phyloP scores from a whole-genome alignment of 2,113 vertebrate genomes.

The Naja naja region DNA sequence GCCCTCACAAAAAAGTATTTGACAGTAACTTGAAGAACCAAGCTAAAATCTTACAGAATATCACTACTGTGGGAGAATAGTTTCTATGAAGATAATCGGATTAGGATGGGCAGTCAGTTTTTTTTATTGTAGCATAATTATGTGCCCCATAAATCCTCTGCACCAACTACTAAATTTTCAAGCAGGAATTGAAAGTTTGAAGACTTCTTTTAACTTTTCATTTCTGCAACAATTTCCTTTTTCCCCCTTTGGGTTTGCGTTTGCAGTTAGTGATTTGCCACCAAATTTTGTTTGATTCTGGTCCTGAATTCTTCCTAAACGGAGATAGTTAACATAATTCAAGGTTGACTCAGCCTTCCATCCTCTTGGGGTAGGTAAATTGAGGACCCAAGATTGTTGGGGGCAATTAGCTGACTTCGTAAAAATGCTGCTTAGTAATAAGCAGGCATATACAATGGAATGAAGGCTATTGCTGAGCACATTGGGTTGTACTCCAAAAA shows the following conservation, averaged over 20 bases:
- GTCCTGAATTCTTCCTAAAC: neutral
- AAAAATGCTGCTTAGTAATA: no score
- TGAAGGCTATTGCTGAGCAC: no score
- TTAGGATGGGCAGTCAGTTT: neutral
- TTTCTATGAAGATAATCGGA: neutral
- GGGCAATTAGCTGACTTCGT: no score
- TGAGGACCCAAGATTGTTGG: no score
- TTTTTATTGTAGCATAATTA: neutral
- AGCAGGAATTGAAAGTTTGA: neutral
- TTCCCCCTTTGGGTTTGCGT: neutral
- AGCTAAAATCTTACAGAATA: neutral
- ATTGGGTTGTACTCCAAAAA: no score
- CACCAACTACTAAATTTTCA: neutral
- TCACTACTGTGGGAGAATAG: neutral
- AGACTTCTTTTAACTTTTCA: neutral
- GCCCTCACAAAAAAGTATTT: neutral
- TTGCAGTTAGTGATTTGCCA: neutral
- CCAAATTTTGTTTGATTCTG: neutral
- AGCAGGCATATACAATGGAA: no score
- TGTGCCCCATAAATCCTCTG: neutral
- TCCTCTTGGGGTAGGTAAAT: no score
- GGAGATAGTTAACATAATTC: neutral
- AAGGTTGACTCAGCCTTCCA: no score
- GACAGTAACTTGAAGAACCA: neutral
- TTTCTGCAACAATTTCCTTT: neutral